Evolutionary conservation across 2,888 invertebrate species (phyloP).

Genomic region (Tenthredo livida): DNA sequence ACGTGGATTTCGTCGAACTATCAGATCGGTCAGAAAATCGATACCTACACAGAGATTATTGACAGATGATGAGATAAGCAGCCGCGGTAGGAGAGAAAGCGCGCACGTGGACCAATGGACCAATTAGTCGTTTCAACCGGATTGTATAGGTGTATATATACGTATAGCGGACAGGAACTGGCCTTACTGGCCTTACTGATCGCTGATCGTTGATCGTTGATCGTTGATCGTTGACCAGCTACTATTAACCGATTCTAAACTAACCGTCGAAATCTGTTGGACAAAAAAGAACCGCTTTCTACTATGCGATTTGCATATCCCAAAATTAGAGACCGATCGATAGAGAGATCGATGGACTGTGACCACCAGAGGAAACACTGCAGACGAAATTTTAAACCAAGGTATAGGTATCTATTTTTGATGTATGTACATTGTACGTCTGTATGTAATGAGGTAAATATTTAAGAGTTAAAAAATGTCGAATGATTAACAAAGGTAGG

Average conservation of each 20-base stretch:
- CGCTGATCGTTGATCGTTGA: constrained; percentile 28
- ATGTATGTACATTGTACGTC: neutral
- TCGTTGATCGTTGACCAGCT: constrained; percentile 43
- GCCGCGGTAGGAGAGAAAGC: constrained; percentile 65
- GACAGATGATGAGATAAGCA: constrained; percentile 51
- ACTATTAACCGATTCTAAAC: constrained; percentile 20
- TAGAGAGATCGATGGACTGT: neutral
- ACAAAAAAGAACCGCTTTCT: constrained; percentile 34
- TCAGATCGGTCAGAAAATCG: constrained; percentile 8
- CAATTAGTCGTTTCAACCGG: constrained; percentile 66
- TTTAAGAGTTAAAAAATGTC: neutral
- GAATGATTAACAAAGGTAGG: neutral
- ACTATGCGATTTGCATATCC: constrained; percentile 37
- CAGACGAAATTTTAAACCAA: neutral
- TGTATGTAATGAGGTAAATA: neutral
- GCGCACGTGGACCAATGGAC: constrained; percentile 69
- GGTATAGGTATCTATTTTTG: too few species aligned
- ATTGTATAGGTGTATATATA: neutral
- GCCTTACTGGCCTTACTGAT: constrained; percentile 6
- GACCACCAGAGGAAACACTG: neutral
- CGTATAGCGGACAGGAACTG: neutral
- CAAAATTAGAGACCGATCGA: constrained; percentile 13
- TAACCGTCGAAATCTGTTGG: constrained; percentile 5
- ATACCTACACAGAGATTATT: constrained; percentile 25
- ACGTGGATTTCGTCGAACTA: neutral